Base-by-base conservation (phyloP, 30 jellyfish, hydroid and myxozoan genomes). In the Chrysaora quinquecirrha region DNA sequence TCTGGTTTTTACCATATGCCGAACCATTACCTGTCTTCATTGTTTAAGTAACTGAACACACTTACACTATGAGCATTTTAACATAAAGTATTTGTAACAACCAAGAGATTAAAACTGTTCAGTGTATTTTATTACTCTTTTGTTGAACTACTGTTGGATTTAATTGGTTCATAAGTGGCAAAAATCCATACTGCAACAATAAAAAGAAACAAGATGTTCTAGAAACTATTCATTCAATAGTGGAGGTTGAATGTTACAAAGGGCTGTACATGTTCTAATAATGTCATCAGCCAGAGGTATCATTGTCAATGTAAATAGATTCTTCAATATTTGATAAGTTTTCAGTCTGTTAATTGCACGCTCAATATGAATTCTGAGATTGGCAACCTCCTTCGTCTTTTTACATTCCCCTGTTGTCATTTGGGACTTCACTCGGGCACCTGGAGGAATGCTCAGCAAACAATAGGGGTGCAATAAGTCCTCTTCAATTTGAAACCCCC, bases 391-490 rank as follows among this genome's bases (percentile, higher is more conserved):
- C 25, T 27, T 66, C 25, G 79, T 66, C 79, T 66, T 31, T 27
- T 31, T 3, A 20, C 89, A 66, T 67, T 80, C 90, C 71, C 50
- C 61, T 56, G 86, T 6, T 30, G 88, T 80, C 90, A 80, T 80
- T 46, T 80, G 90, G 32, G 82, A 30, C 30, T 80, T 80, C 20
- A 67, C 50, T 64, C 90, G 34, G 18, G 76, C 88, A 80, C 90
- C 88, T 19, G 90, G 90, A 11, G 90, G 90, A 65, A 80, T 86
- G 32, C 50, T 29, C 20, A 80, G 49, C 20, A 30, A 63, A 31
- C 89, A 80, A 64, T 30, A 22, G 23, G 43, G n/a, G 27, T 63
- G 82, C 58, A 43, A 43, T 43, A 43, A 43, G 16, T 43, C 58
- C 16, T 43, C 58, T 43, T 43, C 12, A 16, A 43, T 43, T 43